Percentiles rank a stretch among this genome's conserved stretches.
Evolutionary conservation across 2,113 vertebrate species (phyloP).

Genomic region (Lepisosteus oculatus): DNA sequence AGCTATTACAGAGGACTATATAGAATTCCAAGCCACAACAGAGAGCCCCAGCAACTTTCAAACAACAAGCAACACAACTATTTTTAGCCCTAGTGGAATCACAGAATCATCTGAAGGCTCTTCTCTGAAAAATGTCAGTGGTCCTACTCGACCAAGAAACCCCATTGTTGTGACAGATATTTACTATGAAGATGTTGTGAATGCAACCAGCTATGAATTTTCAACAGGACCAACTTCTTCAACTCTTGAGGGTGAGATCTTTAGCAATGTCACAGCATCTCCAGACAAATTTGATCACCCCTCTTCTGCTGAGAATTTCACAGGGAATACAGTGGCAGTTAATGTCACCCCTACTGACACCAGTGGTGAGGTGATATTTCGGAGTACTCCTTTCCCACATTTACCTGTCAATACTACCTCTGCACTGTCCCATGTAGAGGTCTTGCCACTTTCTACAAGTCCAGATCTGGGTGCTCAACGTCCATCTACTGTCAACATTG

Average conservation of each 20-base stretch:
- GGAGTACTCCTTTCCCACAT: slow-evolving; percentile 42
- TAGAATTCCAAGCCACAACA: neutral
- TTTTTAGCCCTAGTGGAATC: slow-evolving; percentile 6
- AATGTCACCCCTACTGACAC: slow-evolving; percentile 45
- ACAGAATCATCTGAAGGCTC: slow-evolving; percentile 35
- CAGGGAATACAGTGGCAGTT: slow-evolving; percentile 36
- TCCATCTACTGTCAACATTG: slow-evolving; percentile 57
- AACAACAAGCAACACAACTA: neutral
- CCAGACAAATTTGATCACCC: neutral
- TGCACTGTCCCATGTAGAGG: slow-evolving; percentile 61
- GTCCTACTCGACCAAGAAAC: neutral
- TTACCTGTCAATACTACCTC: slow-evolving; percentile 56
- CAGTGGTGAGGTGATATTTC: slow-evolving; percentile 37
- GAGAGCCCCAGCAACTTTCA: neutral
- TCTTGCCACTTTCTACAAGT: slow-evolving; percentile 60
- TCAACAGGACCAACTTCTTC: slow-evolving; percentile 15
- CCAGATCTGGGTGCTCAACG: slow-evolving; percentile 52
- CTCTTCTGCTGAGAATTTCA: slow-evolving; percentile 38
- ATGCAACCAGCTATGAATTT: slow-evolving; percentile 28
- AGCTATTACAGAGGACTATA: neutral
- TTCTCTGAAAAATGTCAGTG: neutral
- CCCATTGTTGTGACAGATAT: slow-evolving; percentile 50
- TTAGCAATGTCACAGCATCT: slow-evolving; percentile 44
- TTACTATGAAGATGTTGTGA: slow-evolving; percentile 53
- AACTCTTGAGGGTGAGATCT: slow-evolving; percentile 37